Evolutionary conservation across 2,888 invertebrate species (phyloP), one percentile per base, ranked within the genome.

Genomic region (Thera obeliscata): DNA sequence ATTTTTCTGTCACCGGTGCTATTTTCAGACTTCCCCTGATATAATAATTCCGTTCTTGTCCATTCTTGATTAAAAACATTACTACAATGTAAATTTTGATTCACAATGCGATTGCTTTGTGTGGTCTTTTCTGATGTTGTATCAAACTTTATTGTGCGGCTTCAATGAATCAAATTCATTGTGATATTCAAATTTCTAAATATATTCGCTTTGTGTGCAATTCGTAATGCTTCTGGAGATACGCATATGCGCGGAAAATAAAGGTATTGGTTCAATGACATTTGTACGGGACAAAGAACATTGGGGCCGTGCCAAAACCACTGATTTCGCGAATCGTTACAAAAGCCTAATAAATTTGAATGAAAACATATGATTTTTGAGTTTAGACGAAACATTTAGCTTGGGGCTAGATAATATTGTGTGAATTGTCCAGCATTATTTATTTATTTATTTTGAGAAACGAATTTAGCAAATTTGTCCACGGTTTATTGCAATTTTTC

Each of bases 251-350:
- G 48, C 38, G 59, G 35, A 64, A 49, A 76, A 78, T 71, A 75
- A 73, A 76, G 73, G 72, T 71, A 79, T 71, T 76, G 76, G 91
- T 88, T 90, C 91, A 88, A 82, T 87, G 88, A 89, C 89, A 86
- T 80, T 79, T 76, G 80, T 82, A 80, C 81, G 79, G 81, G 81
- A 89, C 88, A 89, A 89, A 87, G 85, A 84, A 71, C 68, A 71
- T 84, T 90, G 91, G 90, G 71, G 65, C 33, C 38, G 65, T 82
- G 90, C 91, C 91, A 91, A 82, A 77, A 80, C 63, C 72, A 77
- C 84, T 82, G 81, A 82, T 84, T 83, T 82, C 84, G 76, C 77
- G 80, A 83, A 81, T 83, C 73, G 75, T 74, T 84, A 78, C 74
- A 77, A 82, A 84, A 82, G 81, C 76, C 77, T 74, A 75, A 73